Conservation (phyloP, 37 sponge, comb jelly and placozoan species). For the Cliona cf. orientalis region DNA sequence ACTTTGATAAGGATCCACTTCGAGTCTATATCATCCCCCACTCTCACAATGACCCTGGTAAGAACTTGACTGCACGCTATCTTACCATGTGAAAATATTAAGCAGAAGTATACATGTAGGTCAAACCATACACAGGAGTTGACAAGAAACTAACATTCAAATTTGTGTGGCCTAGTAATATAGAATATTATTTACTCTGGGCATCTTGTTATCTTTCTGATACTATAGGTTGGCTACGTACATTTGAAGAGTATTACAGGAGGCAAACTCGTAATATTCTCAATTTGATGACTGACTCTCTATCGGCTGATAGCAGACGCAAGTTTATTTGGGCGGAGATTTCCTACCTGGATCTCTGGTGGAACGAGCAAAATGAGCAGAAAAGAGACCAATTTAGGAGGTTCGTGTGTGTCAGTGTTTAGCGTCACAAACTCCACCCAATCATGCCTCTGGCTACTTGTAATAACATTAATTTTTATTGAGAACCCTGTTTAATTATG, state of each 20-base stretch:
- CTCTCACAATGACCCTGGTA: conserved; percentile 95
- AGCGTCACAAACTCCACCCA: not conserved
- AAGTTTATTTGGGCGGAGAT: conserved; percentile 96
- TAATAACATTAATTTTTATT: not conserved
- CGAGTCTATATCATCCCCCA: conserved; percentile 92
- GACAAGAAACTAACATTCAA: too few relatives aligned
- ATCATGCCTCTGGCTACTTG: not conserved
- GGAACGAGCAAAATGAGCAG: conserved; percentile 63
- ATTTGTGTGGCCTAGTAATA: too few relatives aligned
- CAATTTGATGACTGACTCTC: conserved; percentile 63
- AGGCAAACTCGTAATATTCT: conserved; percentile 79
- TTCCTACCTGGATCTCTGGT: conserved; percentile 88
- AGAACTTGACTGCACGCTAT: conserved; percentile 9
- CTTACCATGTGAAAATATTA: not conserved
- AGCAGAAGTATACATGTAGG: not conserved
- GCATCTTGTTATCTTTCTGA: too few relatives aligned
- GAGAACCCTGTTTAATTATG: too few relatives aligned
- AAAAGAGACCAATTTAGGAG: conserved; percentile 55
- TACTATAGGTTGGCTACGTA: conserved; percentile 86
- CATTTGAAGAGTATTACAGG: conserved; percentile 81
- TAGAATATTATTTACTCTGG: too few relatives aligned
- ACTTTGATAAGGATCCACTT: conserved; percentile 55
- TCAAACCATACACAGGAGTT: not conserved
- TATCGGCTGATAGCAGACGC: conserved; percentile 45
- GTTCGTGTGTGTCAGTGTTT: too few relatives aligned